Evolutionary conservation across 2,113 vertebrate genomes (phyloP).

Genomic region (Oxyura jamaicensis): DNA sequence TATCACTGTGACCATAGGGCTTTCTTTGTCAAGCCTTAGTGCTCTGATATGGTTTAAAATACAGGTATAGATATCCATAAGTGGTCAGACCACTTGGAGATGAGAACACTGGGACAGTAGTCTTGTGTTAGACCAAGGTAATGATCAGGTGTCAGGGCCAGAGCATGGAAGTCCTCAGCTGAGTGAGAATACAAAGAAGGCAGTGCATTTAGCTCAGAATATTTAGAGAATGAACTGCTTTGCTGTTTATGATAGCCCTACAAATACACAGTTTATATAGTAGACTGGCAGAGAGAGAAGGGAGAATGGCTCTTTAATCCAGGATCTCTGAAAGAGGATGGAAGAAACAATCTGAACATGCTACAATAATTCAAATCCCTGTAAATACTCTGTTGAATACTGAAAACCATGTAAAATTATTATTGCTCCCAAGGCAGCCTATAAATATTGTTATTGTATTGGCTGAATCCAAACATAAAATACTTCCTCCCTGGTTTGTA

Average conservation of each 20-base stretch:
- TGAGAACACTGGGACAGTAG: not conserved
- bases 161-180: not conserved
- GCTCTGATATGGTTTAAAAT: not conserved
- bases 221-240: not conserved
- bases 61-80: not conserved
- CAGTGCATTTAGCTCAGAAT: not conserved
- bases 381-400: slow-evolving; percentile 38
- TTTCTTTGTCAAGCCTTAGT: not conserved
- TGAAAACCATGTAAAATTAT: slow-evolving; percentile 56
- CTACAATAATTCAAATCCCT: slow-evolving; percentile 42
- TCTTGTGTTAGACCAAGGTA: not conserved
- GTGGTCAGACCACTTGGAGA: not conserved
- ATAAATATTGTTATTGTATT: slow-evolving; percentile 39
- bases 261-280: not conserved
- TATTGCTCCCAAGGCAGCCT: slow-evolving; percentile 21
- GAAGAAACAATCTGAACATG: slow-evolving; percentile 16
- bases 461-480: slow-evolving; percentile 37
- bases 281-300: not conserved
- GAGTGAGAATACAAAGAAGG: not conserved
- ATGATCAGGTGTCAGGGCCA: not conserved
- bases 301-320: slow-evolving; percentile 12
- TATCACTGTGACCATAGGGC: not conserved
- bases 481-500: slow-evolving; percentile 43
- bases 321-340: slow-evolving; percentile 18
- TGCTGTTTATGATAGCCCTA: not conserved